These are phyloP conservation scores for Heliconius ismenius DNA, from an alignment of 2,888 invertebrate genomes.

Conservation along the genomic window DNA sequence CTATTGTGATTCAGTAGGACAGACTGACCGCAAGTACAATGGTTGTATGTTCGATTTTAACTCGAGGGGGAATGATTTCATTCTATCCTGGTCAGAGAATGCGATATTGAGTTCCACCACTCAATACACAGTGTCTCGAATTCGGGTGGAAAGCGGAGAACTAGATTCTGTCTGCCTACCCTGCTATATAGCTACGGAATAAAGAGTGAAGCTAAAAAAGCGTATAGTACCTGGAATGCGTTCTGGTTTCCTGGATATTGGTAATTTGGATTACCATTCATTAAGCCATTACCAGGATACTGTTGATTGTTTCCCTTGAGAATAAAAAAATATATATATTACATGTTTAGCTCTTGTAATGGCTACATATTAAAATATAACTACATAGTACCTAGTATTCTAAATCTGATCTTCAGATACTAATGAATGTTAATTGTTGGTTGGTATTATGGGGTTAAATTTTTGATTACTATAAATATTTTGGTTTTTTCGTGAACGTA, in stretches of 20 bases:
- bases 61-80: background rate
- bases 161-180: too few species aligned
- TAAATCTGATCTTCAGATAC: background rate
- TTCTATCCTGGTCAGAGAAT: background rate
- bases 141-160: background rate
- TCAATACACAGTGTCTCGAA: background rate
- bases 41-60: background rate
- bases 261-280: constrained; percentile 13
- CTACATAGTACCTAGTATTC: too few species aligned
- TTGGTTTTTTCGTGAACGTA: background rate
- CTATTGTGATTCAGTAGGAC: background rate
- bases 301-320: constrained; percentile 23
- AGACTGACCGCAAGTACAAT: background rate
- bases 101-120: background rate
- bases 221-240: background rate
- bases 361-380: background rate
- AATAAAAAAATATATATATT: background rate
- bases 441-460: too few species aligned
- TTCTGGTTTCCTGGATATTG: constrained; percentile 20
- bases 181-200: too few species aligned
- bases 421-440: background rate
- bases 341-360: background rate
- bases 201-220: background rate
- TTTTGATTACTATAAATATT: too few species aligned
- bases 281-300: constrained; percentile 15